Conservation (phyloP, 2,888 invertebrate genomes). For the Platycheirus albimanus region DNA sequence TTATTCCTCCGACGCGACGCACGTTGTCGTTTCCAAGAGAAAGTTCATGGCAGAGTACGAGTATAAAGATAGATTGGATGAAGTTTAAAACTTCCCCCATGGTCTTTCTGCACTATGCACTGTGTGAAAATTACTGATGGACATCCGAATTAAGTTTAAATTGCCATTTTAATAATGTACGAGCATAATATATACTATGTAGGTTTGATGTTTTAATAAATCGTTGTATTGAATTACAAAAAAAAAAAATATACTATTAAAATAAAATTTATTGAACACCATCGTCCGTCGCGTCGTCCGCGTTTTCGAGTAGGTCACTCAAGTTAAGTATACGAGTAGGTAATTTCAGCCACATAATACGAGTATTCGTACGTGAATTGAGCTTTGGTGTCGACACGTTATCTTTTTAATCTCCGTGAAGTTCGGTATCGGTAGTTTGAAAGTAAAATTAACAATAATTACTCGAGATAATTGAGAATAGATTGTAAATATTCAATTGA, state of each 20-base stretch:
- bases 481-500: slow-evolving; percentile 8
- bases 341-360: not conserved
- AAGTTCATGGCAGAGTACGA: not conserved
- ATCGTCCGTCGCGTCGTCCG: not conserved
- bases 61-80: not conserved
- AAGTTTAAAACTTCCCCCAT: not conserved
- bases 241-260: not conserved
- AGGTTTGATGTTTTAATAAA: not conserved
- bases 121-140: not conserved
- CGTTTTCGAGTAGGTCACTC: slow-evolving; percentile 2
- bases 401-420: slow-evolving; percentile 28
- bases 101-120: too few relatives aligned
- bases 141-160: not conserved
- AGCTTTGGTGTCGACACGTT: slow-evolving; percentile 8
- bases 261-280: slow-evolving; percentile 13
- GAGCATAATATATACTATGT: not conserved
- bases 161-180: not conserved
- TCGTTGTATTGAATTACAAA: not conserved
- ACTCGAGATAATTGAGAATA: slow-evolving; percentile 9
- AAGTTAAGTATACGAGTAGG: not conserved
- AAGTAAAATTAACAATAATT: slow-evolving; percentile 20
- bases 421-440: slow-evolving; percentile 28
- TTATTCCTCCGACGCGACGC: not conserved
- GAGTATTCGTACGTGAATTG: slow-evolving; percentile 11
- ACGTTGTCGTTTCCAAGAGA: not conserved